phyloP scores from a whole-genome alignment of 2,113 vertebrate genomes.

The Piliocolobus tephrosceles region DNA sequence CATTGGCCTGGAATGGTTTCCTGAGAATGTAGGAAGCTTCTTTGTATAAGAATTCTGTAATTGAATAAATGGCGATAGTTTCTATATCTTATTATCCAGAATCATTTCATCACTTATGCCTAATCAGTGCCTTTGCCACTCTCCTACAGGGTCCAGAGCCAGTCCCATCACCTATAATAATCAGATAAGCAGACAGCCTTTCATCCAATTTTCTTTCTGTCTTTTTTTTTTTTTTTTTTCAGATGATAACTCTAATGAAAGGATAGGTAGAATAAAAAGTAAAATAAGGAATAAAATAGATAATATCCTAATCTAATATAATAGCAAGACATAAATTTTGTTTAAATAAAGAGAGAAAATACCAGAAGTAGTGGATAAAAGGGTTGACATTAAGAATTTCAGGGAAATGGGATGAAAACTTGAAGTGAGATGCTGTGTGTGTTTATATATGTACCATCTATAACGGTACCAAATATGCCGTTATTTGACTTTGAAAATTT shows the following conservation, averaged over 20 bases:
- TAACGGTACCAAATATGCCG: no score
- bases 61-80: neutral
- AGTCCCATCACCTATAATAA: neutral
- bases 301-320: neutral
- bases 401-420: neutral
- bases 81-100: neutral
- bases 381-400: neutral
- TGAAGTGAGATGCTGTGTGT: neutral
- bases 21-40: neutral
- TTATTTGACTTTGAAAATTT: neutral
- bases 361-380: neutral
- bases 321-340: neutral
- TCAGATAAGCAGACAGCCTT: neutral
- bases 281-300: neutral
- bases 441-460: neutral
- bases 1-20: neutral
- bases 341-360: conserved; percentile 10
- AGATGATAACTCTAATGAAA: neutral
- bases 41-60: neutral
- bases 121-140: neutral
- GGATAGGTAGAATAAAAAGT: neutral
- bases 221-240: neutral
- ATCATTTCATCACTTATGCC: neutral
- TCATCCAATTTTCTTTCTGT: neutral
- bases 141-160: neutral